Percentiles rank a stretch among this genome's conserved stretches.
Evolutionary conservation across 2,797 vertebrate genomes (phyloP).

Genomic region (Coranthus polyacanthus): DNA sequence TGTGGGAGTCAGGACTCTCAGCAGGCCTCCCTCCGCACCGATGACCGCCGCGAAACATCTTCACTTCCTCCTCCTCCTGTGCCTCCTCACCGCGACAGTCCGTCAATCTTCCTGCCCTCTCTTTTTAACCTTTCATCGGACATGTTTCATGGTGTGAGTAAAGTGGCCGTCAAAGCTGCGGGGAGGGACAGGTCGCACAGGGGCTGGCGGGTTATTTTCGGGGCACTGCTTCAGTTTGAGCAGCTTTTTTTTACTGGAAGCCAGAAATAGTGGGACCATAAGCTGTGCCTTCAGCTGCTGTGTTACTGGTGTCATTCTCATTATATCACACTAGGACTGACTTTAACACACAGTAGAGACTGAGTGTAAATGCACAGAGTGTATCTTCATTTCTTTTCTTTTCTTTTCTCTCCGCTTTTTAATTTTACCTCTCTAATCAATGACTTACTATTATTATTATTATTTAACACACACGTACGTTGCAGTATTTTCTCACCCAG

Average conservation of each 20-base stretch:
- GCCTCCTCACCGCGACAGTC: slow-evolving; percentile 7
- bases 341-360: slow-evolving; percentile 6
- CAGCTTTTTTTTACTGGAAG: slow-evolving; percentile 27
- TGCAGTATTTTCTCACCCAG: too few relatives aligned
- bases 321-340: slow-evolving; percentile 3
- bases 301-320: neutral
- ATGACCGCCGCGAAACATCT: slow-evolving; percentile 11
- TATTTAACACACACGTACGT: too few relatives aligned
- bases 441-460: too few relatives aligned
- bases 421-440: neutral
- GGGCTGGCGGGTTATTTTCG: slow-evolving; percentile 49
- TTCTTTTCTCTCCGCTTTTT: too few relatives aligned
- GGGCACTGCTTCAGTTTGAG: slow-evolving; percentile 38
- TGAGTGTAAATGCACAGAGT: slow-evolving; percentile 8
- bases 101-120: slow-evolving; percentile 41
- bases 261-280: neutral
- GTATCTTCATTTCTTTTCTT: too few relatives aligned
- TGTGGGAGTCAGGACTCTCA: slow-evolving; percentile 7
- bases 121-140: slow-evolving; percentile 65
- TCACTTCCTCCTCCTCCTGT: slow-evolving; percentile 1
- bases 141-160: slow-evolving; percentile 52
- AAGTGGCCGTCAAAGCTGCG: slow-evolving; percentile 37
- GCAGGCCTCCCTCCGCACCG: neutral
- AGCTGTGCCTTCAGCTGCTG: slow-evolving; percentile 28
- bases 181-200: slow-evolving; percentile 38